Conservation (phyloP, 2,888 invertebrate genomes). For the Melanotus villosus region DNA sequence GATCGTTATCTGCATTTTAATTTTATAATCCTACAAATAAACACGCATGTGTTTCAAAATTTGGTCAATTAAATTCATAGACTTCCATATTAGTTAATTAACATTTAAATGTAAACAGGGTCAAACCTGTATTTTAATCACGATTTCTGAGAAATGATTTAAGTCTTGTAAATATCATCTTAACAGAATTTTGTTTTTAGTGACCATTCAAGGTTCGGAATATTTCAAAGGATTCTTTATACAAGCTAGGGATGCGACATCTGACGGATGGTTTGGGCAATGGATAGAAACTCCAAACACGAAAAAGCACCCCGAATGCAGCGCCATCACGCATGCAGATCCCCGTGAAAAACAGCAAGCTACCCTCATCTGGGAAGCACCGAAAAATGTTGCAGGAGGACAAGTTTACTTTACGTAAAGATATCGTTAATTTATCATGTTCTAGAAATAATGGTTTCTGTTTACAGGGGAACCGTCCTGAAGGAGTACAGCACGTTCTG, state of each 20-base stretch:
- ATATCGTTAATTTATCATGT: neutral
- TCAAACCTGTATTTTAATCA: too few relatives aligned
- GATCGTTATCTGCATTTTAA: too few relatives aligned
- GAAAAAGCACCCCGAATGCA: constrained; percentile 83
- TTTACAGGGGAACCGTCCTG: constrained; percentile 82
- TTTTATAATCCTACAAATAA: too few relatives aligned
- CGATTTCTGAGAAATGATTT: too few relatives aligned
- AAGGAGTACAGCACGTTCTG: constrained; percentile 84
- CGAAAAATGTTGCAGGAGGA: constrained; percentile 73
- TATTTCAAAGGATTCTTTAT: constrained; percentile 88
- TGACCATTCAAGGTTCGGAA: constrained; percentile 64
- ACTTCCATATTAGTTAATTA: too few relatives aligned
- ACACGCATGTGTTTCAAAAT: too few relatives aligned
- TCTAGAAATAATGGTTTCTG: too few relatives aligned
- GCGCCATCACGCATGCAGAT: constrained; percentile 85
- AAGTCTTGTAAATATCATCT: too few relatives aligned
- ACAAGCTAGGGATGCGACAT: constrained; percentile 82
- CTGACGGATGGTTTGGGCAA: constrained; percentile 82
- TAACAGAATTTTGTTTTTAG: too few relatives aligned
- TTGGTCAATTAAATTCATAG: too few relatives aligned
- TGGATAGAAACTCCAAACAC: constrained; percentile 83
- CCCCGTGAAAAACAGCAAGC: constrained; percentile 82
- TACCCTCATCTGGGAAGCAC: constrained; percentile 83
- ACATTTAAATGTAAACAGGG: too few relatives aligned
- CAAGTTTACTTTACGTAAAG: constrained; percentile 88